Evolutionary conservation across 2,797 vertebrate species (phyloP), one percentile per base, ranked within the genome.

Genomic region (Gadopsis bispinosus): DNA sequence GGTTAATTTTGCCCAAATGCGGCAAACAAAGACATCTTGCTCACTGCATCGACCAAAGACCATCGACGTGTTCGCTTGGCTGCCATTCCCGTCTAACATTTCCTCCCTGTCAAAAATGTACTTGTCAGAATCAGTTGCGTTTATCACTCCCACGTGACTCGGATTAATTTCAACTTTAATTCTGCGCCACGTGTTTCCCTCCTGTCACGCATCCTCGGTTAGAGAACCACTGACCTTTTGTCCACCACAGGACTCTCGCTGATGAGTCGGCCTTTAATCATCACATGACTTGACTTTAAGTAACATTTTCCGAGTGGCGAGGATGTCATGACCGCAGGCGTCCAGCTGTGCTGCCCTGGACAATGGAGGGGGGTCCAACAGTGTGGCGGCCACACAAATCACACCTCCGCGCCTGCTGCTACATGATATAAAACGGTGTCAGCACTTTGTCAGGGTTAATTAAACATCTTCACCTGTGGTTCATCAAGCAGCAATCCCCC

Each of bases 231-330:
- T 79, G 77, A 80, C 81, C 77, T 83, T 83, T 72, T 17, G 7
- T 2, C 39, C 75, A 20, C 74, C 75, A 29, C 75, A 20, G 87
- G 88, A 71, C 68, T 51, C 53, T 41, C 41, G 0, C 58, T 59
- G 43, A 81, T 88, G 82, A 87, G 87, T 92, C 75, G 60, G 56
- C 53, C 56, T 64, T 65, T 78, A 70, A 73, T 81, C 22, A 48
- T 43, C 77, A 80, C 64, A 54, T 55, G 68, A 69, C 74, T 70
- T 77, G 75, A 87, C 84, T 66, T 76, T 19, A 72, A 87, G 77
- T 81, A 91, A 89, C 88, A 89, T 92, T 92, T 91, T 60, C 68
- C 39, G 35, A 63, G 73, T 6, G 69, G 73, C 16, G 75, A 78
- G 70, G 80, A 55, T 67, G 85, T 73, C 11, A 64, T 73, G 31